phyloP scores from a whole-genome alignment of 1,140 invertebrate species.

The Aphidius gifuensis region DNA sequence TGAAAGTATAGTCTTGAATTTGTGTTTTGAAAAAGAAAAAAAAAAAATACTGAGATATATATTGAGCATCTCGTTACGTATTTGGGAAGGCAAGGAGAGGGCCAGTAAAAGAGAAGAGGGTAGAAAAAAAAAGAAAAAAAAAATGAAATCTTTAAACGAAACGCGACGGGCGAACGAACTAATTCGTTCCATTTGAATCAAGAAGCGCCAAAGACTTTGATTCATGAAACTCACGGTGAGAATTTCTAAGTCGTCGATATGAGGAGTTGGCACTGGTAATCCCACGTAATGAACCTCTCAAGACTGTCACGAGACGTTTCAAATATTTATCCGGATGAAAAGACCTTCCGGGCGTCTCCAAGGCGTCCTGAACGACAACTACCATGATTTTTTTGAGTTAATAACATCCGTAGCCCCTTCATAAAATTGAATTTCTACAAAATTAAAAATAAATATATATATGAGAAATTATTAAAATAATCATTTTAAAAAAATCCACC shows the following conservation, averaged over 20 bases:
- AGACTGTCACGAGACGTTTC: conserved; percentile 28
- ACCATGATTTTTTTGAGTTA: conserved; percentile 19
- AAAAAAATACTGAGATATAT: too few species aligned
- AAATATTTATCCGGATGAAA: conserved; percentile 30
- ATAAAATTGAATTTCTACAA: conserved; percentile 23
- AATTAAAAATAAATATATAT: conserved; percentile 19
- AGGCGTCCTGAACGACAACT: conserved; percentile 12
- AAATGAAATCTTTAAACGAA: neutral
- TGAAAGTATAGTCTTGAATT: too few species aligned
- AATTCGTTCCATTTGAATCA: conserved; percentile 29
- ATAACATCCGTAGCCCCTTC: conserved; percentile 19
- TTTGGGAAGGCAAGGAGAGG: too few species aligned
- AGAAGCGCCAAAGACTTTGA: conserved; percentile 24
- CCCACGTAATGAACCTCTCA: conserved; percentile 32
- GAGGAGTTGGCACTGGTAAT: conserved; percentile 26
- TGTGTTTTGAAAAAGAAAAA: too few species aligned
- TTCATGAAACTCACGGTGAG: conserved; percentile 20
- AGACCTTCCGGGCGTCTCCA: conserved; percentile 16
- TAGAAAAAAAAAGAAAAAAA: too few species aligned
- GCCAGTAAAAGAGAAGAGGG: too few species aligned
- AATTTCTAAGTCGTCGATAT: conserved; percentile 31
- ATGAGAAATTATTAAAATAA: neutral
- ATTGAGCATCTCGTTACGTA: too few species aligned
- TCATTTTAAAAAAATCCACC: neutral
- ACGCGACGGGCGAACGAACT: conserved; percentile 17